phyloP scores from a whole-genome alignment of 1,140 invertebrate species.

The Drepana arcuata region DNA sequence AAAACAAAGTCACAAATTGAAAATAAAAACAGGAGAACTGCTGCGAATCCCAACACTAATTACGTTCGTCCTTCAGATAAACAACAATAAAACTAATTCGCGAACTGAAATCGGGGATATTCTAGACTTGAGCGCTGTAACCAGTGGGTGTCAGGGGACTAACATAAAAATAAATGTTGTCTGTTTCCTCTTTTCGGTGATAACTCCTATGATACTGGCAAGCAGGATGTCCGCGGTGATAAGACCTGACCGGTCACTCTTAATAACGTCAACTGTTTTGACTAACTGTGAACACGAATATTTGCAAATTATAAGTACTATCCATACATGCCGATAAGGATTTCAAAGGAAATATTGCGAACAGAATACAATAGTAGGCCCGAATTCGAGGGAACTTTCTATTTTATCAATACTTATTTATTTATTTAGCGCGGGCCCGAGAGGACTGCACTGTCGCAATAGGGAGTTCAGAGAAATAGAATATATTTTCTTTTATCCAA shows the following conservation, averaged over 20 bases:
- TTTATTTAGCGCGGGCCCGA: no score
- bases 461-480: no score
- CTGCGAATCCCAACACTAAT: slow-evolving; percentile 3
- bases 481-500: no score
- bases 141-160: slow-evolving; percentile 21
- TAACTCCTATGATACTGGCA: slow-evolving; percentile 35
- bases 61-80: slow-evolving; percentile 26
- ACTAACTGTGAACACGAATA: slow-evolving; percentile 5
- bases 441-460: no score
- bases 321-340: no score
- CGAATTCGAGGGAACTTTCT: no score
- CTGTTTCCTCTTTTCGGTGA: slow-evolving; percentile 52
- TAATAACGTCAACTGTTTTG: slow-evolving; percentile 23
- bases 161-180: slow-evolving; percentile 57
- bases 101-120: slow-evolving; percentile 29
- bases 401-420: no score
- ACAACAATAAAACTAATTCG: slow-evolving; percentile 26
- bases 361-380: no score
- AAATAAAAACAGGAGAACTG: neutral
- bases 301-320: no score
- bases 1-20: neutral
- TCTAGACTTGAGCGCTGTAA: slow-evolving; percentile 34
- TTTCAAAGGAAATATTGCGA: no score
- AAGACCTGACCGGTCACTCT: slow-evolving; percentile 44
- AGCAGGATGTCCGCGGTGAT: slow-evolving; percentile 52